Percentiles rank a stretch among this genome's conserved stretches.
Evolutionary conservation across 2,113 vertebrate genomes (phyloP).

Genomic region (Sarotherodon lohbergeri): DNA sequence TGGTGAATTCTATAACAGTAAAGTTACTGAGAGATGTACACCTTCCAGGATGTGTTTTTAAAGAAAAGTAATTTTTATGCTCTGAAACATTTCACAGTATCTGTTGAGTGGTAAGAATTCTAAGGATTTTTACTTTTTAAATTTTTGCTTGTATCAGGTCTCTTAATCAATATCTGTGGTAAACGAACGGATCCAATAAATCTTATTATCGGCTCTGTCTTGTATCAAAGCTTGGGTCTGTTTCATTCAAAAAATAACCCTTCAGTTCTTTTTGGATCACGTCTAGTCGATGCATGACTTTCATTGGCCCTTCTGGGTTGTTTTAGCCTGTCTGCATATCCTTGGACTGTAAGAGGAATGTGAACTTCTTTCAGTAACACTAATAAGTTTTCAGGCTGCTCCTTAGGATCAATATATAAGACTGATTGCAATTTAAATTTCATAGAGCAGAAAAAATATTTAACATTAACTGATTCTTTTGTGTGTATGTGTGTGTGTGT

Average conservation of each 20-base stretch:
- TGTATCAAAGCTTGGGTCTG: not conserved
- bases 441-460: not conserved
- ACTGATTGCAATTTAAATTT: constrained; percentile 11
- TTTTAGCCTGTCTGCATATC: not conserved
- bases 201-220: rapidly evolving
- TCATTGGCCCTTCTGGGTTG: not conserved
- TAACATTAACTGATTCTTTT: not conserved
- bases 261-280: not conserved
- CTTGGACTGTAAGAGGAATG: not conserved
- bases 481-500: rapidly evolving
- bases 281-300: not conserved
- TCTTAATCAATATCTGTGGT: not conserved
- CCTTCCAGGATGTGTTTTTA: not conserved
- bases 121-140: not conserved
- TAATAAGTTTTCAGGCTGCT: not conserved
- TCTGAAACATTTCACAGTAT: not conserved
- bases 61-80: not conserved
- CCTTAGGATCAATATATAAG: not conserved
- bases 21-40: not conserved
- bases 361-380: not conserved
- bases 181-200: not conserved
- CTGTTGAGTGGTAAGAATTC: not conserved
- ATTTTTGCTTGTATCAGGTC: not conserved
- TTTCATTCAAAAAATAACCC: not conserved
- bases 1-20: not conserved